phyloP scores from a whole-genome alignment of 1,140 invertebrate species.

The Pantala flavescens region DNA sequence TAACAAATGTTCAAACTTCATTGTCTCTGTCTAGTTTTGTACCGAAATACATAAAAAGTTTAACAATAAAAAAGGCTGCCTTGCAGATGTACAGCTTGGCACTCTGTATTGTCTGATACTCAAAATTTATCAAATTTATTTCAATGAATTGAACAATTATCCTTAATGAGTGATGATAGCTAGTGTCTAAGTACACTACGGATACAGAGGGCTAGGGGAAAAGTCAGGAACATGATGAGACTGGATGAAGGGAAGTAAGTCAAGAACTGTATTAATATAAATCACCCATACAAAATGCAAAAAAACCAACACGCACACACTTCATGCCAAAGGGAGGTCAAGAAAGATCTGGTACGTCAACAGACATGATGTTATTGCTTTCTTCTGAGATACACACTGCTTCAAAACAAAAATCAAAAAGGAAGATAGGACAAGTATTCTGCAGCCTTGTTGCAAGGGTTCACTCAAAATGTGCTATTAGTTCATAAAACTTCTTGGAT shows the following conservation, averaged over 20 bases:
- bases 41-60: constrained; percentile 5
- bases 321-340: neutral
- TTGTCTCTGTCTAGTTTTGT: neutral
- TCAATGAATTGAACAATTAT: neutral
- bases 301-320: neutral
- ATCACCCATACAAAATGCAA: neutral
- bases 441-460: neutral
- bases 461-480: constrained; percentile 8
- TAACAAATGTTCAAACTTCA: no score
- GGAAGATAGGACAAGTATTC: neutral
- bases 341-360: neutral
- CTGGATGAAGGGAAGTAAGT: neutral
- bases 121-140: neutral
- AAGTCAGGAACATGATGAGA: neutral
- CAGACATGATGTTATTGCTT: constrained; percentile 6
- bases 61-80: constrained; percentile 9
- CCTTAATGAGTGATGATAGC: neutral
- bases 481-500: neutral
- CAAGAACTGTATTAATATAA: neutral
- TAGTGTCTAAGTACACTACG: neutral
- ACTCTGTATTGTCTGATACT: constrained; percentile 6
- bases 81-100: neutral
- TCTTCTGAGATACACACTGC: neutral
- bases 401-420: neutral
- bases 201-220: neutral